Evolutionary conservation across 1,140 invertebrate species (phyloP).

Genomic region (Calephelis nemesis): DNA sequence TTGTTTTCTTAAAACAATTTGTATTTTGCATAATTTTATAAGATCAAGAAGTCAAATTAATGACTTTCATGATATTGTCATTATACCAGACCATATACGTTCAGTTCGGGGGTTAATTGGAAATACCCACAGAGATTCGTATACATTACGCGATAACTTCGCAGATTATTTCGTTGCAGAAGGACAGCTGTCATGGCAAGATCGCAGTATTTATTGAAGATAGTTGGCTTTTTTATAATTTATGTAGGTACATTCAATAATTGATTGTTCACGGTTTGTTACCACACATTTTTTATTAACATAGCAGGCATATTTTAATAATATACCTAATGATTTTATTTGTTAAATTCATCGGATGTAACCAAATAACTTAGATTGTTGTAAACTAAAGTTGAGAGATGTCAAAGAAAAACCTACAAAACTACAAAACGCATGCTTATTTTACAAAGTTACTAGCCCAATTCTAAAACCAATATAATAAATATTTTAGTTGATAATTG

Average conservation of each 20-base stretch:
- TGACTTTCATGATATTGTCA: constrained; percentile 32
- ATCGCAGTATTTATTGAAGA: constrained; percentile 25
- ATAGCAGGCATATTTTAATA: constrained; percentile 26
- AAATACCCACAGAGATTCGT: constrained; percentile 36
- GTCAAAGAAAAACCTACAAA: constrained; percentile 26
- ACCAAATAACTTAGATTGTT: constrained; percentile 26
- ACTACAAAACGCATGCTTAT: constrained; percentile 25
- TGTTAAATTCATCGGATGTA: constrained; percentile 26
- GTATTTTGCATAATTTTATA: constrained; percentile 38
- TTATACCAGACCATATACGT: constrained; percentile 36
- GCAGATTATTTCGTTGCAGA: constrained; percentile 24
- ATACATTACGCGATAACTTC: constrained; percentile 28
- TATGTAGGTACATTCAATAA: constrained; percentile 26
- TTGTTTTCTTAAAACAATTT: constrained; percentile 29
- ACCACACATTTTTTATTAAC: constrained; percentile 26
- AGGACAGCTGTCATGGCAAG: constrained; percentile 22
- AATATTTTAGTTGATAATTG: constrained; percentile 26
- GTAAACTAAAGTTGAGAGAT: constrained; percentile 26
- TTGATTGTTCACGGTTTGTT: constrained; percentile 24
- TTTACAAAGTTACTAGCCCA: constrained; percentile 25
- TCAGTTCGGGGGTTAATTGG: constrained; percentile 28
- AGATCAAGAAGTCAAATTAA: constrained; percentile 32
- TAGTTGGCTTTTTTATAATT: constrained; percentile 24
- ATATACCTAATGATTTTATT: constrained; percentile 26
- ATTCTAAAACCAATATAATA: constrained; percentile 26